Evolutionary conservation across 1,140 invertebrate species (phyloP).

Genomic region (Ostrea denselamellosa): DNA sequence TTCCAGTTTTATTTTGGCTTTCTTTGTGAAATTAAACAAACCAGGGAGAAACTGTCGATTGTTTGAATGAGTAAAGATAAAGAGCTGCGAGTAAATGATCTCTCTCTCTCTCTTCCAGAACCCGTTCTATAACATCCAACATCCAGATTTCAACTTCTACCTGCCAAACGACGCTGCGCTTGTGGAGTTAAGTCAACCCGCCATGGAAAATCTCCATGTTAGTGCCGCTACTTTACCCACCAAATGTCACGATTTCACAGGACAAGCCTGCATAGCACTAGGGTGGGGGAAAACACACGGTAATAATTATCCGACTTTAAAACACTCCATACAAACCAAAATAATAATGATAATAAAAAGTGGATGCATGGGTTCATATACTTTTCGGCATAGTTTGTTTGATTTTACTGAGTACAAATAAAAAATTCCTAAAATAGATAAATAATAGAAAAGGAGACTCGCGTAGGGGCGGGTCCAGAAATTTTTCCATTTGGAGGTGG

Average conservation of each 20-base stretch:
- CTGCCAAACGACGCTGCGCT: slow-evolving; percentile 43
- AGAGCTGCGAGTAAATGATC: too few relatives aligned
- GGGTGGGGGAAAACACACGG: slow-evolving; percentile 44
- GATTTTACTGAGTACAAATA: too few relatives aligned
- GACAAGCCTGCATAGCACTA: slow-evolving; percentile 39
- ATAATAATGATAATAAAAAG: too few relatives aligned
- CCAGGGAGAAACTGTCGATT: too few relatives aligned
- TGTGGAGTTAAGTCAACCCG: slow-evolving; percentile 41
- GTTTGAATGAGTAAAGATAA: too few relatives aligned
- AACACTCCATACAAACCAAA: too few relatives aligned
- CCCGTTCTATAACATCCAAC: slow-evolving; percentile 50
- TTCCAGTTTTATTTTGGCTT: too few relatives aligned
- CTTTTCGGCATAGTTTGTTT: not conserved
- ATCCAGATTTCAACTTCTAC: slow-evolving; percentile 43
- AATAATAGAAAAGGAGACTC: too few relatives aligned
- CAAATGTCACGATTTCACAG: slow-evolving; percentile 34
- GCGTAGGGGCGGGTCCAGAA: not conserved
- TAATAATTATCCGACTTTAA: not conserved
- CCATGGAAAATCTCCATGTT: slow-evolving; percentile 25
- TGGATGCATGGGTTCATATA: not conserved
- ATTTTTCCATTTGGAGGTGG: not conserved
- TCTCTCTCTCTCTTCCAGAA: not conserved
- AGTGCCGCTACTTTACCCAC: not conserved
- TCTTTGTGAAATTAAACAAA: too few relatives aligned
- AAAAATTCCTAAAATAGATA: not conserved